A percentile compares a stretch with the other conserved stretches of the same genome.
Conservation (phyloP, 2,113 vertebrate species). For the Prochilodus magdalenae region DNA sequence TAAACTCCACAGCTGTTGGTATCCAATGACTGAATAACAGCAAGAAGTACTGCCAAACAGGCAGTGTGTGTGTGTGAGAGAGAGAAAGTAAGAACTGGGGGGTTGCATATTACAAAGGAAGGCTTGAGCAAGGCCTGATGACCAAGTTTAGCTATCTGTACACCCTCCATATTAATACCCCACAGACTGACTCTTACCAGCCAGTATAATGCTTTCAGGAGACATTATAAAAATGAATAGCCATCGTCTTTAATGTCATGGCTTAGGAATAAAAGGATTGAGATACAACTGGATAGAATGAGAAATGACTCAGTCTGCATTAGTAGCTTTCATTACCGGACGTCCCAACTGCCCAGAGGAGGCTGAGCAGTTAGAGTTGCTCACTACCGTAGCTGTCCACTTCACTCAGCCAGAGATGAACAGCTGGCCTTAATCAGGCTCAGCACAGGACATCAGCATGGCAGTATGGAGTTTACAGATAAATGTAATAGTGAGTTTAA, state of each 20-base stretch:
- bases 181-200: neutral
- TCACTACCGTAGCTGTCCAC: neutral
- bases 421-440: neutral
- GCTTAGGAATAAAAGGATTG: neutral
- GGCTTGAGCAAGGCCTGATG: neutral
- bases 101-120: neutral
- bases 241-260: neutral
- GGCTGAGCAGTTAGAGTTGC: neutral
- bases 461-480: neutral
- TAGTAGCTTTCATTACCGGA: neutral
- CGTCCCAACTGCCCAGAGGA: neutral
- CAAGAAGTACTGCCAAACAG: constrained; percentile 36
- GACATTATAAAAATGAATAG: neutral
- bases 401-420: neutral
- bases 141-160: neutral
- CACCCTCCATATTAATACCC: neutral
- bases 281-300: constrained; percentile 13
- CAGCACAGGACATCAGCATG: neutral
- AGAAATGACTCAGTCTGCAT: constrained; percentile 29
- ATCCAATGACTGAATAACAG: constrained; percentile 41
- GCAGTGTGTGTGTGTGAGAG: constrained; percentile 13
- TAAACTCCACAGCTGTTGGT: constrained; percentile 56
- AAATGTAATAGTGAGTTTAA: neutral
- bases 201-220: neutral
- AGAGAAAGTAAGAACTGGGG: too few species aligned